Conservation (phyloP, 1,140 invertebrate species). For the Drosophila ercepeae region DNA sequence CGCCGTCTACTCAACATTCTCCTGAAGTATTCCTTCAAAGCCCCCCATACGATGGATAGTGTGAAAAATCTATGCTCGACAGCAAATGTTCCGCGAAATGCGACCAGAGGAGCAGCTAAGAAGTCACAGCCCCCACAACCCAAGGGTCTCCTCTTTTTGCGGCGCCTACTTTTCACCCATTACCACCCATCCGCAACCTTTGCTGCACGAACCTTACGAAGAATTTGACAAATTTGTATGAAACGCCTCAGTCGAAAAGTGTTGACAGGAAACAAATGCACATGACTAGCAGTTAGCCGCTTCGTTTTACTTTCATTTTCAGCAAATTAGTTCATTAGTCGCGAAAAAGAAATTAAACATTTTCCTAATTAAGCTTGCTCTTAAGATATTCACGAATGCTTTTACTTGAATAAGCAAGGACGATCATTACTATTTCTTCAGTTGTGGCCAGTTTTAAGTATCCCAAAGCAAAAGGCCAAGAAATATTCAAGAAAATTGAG, state of each 20-base stretch:
- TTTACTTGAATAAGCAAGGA: background rate
- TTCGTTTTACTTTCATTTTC: slow-evolving; percentile 23
- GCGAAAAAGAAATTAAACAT: slow-evolving; percentile 9
- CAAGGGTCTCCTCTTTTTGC: background rate
- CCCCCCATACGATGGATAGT: slow-evolving; percentile 47
- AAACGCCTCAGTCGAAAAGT: slow-evolving; percentile 40
- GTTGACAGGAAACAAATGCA: slow-evolving; percentile 65
- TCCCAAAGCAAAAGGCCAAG: slow-evolving; percentile 29
- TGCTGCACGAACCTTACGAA: background rate
- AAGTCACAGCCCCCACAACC: background rate
- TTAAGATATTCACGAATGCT: background rate
- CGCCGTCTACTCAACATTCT: background rate
- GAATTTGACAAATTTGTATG: slow-evolving; percentile 51
- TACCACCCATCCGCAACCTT: background rate
- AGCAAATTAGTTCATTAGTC: slow-evolving; percentile 53
- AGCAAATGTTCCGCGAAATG: slow-evolving; percentile 73
- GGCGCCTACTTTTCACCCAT: background rate
- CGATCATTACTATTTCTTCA: slow-evolving; percentile 8
- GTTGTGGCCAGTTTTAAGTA: slow-evolving; percentile 33
- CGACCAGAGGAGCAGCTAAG: slow-evolving; percentile 36
- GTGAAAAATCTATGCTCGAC: slow-evolving; percentile 74
- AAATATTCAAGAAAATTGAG: slow-evolving; percentile 64
- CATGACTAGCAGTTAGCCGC: slow-evolving; percentile 6
- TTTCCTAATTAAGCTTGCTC: slow-evolving; percentile 5
- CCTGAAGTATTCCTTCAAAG: background rate